A percentile compares a stretch with the other conserved stretches of the same genome.
These are phyloP conservation scores for Notocelia uddmanniana DNA, from an alignment of 2,888 invertebrate genomes.

Conservation along the genomic window DNA sequence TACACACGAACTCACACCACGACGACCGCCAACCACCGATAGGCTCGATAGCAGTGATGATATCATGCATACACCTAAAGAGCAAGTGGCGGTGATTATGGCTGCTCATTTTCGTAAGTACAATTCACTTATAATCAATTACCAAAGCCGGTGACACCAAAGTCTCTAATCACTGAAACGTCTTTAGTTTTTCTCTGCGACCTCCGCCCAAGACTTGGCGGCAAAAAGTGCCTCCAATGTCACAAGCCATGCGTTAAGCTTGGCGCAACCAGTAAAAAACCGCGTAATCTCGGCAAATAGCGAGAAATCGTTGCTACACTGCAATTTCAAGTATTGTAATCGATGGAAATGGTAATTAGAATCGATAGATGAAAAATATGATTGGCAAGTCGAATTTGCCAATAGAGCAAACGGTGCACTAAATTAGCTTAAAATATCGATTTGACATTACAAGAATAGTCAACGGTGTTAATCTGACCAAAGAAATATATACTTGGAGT, in stretches of 20 bases:
- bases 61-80: too few relatives aligned
- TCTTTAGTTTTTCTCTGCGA: conserved; percentile 61
- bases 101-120: too few relatives aligned
- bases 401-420: background rate
- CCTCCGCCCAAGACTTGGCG: conserved; percentile 68
- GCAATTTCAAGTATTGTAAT: conserved; percentile 42
- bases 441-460: background rate
- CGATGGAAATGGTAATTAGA: conserved; percentile 39
- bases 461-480: background rate
- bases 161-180: conserved; percentile 38
- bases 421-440: background rate
- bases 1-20: too few relatives aligned
- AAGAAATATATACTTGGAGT: background rate
- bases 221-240: conserved; percentile 80
- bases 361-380: conserved; percentile 28
- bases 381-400: conserved; percentile 5
- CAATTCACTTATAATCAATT: background rate
- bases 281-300: conserved; percentile 82
- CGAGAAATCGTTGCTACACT: conserved; percentile 71
- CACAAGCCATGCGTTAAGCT: conserved; percentile 79
- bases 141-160: conserved; percentile 15
- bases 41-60: too few relatives aligned
- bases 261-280: conserved; percentile 79
- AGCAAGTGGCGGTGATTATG: too few relatives aligned
- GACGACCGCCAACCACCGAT: too few relatives aligned